phyloP scores from a whole-genome alignment of 2,888 invertebrate genomes.

The Acleris cristana region DNA sequence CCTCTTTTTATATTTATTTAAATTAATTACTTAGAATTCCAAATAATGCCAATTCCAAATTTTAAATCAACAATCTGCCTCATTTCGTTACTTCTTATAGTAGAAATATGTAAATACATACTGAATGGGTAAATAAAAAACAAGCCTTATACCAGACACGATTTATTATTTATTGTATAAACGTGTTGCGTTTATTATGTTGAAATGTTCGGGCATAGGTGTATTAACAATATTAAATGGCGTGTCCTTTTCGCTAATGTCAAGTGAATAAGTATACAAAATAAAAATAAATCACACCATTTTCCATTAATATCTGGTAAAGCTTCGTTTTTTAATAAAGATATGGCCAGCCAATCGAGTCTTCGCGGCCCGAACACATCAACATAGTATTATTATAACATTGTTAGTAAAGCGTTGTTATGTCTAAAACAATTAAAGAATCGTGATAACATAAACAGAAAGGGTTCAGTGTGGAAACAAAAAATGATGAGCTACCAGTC shows the following conservation, averaged over 20 bases:
- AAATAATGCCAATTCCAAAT: background rate
- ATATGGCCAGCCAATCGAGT: conserved; percentile 12
- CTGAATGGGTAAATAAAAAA: conserved; percentile 4
- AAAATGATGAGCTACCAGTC: background rate
- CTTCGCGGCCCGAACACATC: conserved; percentile 24
- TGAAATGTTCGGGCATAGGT: conserved; percentile 9
- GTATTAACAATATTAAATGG: too few relatives aligned
- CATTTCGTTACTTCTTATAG: background rate
- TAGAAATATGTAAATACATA: background rate
- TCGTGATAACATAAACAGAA: conserved; percentile 11
- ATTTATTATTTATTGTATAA: background rate
- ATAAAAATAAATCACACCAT: too few relatives aligned
- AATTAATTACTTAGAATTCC: too few relatives aligned
- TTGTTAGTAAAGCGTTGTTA: conserved; percentile 30
- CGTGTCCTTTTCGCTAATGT: too few relatives aligned
- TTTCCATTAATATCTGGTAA: background rate
- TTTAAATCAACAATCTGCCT: background rate
- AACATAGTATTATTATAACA: conserved; percentile 24
- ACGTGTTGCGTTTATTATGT: background rate
- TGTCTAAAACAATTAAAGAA: conserved; percentile 14
- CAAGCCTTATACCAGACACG: conserved; percentile 1
- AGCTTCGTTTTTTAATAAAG: background rate
- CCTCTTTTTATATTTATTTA: too few relatives aligned
- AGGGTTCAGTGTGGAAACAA: conserved; percentile 15
- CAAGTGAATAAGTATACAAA: too few relatives aligned